Base-by-base conservation (phyloP, 2,888 invertebrate species). In the Myopa tessellatipennis region DNA sequence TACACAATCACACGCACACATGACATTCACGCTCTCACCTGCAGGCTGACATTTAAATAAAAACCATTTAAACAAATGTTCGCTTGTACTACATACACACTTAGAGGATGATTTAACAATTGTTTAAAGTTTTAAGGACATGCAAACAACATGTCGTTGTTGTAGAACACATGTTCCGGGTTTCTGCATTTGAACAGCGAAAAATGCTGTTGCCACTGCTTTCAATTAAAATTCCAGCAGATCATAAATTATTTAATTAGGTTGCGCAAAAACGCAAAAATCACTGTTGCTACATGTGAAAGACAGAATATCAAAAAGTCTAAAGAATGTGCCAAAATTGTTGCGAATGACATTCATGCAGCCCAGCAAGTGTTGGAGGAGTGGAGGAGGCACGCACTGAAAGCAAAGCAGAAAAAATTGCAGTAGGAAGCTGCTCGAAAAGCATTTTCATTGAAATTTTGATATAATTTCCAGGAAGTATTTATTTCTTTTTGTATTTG, bases 61-160 rank as follows among this genome's bases (percentile, higher is more conserved):
- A 72, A 63, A 69, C 84, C 84, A 84, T 85, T 85, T 82, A 84
- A 82, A 52, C 34, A 69, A 69, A 69, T 58, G 8, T 38, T 52
- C 34, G 55, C 58, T 65, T 36, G 18, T 74, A 12, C 63, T 18
- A 18, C 34, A 50, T 10, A 50, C 1, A 50, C 8, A 50, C 55
- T 55, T 12, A n/a, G 55, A 74, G 69, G 12, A 69, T 69, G 69
- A 40, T 69, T 26, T 26, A n/a, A 69, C 69, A 58, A 34, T 71
- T 71, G 71, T 40, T 67, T 40, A 10, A 36, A 12, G 26, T 71
- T 71, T 71, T 58, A 36, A 71, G 40, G 71, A 36, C 71, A 14
- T 71, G 71, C 50, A 55, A 34, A 38, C 36, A 55, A 18, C 55
- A 71, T 34, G 63, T 55, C n/a, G 55, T 55, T 55, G 55, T 55